Conservation (phyloP, 2,797 vertebrate species). For the Coreius guichenoti region DNA sequence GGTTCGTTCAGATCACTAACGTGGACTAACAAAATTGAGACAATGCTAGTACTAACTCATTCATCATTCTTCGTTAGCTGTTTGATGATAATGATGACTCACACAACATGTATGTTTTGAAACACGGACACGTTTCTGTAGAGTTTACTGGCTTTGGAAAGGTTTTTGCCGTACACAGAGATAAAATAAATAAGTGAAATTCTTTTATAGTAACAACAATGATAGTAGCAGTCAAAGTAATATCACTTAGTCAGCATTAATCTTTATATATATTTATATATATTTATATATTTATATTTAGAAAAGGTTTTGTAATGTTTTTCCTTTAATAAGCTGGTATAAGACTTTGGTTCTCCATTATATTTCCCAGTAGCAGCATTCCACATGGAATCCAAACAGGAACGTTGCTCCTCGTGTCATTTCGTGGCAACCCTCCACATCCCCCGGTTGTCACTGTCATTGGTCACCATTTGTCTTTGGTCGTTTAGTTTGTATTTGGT, state of each 20-base stretch:
- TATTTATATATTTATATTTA: conserved; percentile 75
- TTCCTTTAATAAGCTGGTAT: conserved; percentile 76
- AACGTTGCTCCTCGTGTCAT: conserved; percentile 79
- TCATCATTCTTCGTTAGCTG: no score
- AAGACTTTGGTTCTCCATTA: conserved; percentile 82
- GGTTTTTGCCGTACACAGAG: conserved; percentile 81
- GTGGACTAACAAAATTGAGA: not conserved
- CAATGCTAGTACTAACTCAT: not conserved
- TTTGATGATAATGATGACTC: conserved; percentile 25
- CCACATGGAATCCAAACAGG: conserved; percentile 76
- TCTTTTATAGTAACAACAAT: conserved; percentile 84
- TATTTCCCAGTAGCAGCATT: conserved; percentile 83
- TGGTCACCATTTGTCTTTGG: conserved; percentile 81
- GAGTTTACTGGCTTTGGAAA: conserved; percentile 84
- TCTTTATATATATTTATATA: conserved; percentile 78
- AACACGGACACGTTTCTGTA: conserved; percentile 72
- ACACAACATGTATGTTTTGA: conserved; percentile 51
- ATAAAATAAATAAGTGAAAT: conserved; percentile 88
- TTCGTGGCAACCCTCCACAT: conserved; percentile 71
- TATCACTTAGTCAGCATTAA: conserved; percentile 81
- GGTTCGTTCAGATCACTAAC: not conserved
- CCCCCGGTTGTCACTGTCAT: conserved; percentile 52
- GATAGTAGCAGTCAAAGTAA: conserved; percentile 84
- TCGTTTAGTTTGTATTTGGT: conserved; percentile 66
- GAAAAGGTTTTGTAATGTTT: conserved; percentile 79